phyloP scores from a whole-genome alignment of 2,797 vertebrate species.

The Mallotus villosus region DNA sequence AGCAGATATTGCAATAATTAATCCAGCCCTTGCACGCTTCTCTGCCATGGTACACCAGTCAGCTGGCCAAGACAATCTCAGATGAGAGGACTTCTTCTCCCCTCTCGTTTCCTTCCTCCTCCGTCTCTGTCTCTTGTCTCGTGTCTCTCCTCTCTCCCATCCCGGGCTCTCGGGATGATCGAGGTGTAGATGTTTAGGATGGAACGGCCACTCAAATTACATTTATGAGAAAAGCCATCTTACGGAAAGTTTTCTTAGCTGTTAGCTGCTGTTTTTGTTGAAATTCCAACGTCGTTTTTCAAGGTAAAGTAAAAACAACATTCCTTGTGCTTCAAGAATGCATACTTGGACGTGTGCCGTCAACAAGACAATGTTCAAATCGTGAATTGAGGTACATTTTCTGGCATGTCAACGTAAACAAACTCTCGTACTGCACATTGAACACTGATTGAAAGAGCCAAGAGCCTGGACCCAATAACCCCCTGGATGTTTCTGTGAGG shows the following conservation, averaged over 20 bases:
- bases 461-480: neutral
- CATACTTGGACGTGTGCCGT: constrained; percentile 37
- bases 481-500: constrained; percentile 30
- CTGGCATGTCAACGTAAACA: constrained; percentile 44
- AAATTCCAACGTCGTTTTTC: constrained; percentile 47
- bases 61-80: constrained; percentile 40
- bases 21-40: constrained; percentile 51
- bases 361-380: constrained; percentile 26
- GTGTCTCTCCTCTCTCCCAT: constrained; percentile 1
- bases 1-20: constrained; percentile 64
- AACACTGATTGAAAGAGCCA: neutral
- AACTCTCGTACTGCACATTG: constrained; percentile 26
- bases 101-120: neutral
- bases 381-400: constrained; percentile 31
- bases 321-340: constrained; percentile 37
- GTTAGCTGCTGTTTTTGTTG: constrained; percentile 39
- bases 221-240: constrained; percentile 30
- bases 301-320: constrained; percentile 50
- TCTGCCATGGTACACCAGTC: constrained; percentile 48
- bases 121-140: neutral
- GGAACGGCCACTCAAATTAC: constrained; percentile 13
- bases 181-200: constrained; percentile 27
- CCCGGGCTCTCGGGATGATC: constrained; percentile 13
- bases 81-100: constrained; percentile 23
- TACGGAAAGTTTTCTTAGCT: constrained; percentile 54